Evolutionary conservation across 2,797 vertebrate genomes (phyloP), one percentile per base, ranked within the genome.

Genomic region (Gorsachius magnificus): DNA sequence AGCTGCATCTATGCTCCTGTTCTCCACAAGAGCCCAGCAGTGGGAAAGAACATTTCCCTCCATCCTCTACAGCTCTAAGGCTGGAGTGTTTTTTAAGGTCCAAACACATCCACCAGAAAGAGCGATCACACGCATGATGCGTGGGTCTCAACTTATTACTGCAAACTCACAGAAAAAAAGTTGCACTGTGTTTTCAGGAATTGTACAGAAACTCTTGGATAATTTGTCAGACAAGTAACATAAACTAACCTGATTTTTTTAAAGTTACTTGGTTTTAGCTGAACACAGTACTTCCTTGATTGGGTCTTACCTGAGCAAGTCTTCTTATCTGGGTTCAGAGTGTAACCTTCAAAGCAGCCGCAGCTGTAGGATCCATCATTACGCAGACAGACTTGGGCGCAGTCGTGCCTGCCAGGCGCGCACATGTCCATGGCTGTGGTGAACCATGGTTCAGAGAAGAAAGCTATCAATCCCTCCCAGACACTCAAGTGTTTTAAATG

Each of bases 311-410:
- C 97, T 94, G 98, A 98, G 94, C 99, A 99, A 2, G 99, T 99
- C 95, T 98, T 99, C 97, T 96, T 97, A 96, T 99, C 99, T 68
- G 95, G 86, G 75, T 99, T 99, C 94, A 99, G 94, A 64, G 96
- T 83, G 36, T 98, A 99, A n/a, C 99, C 99, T 20, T 95, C 88
- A 4, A 94, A 97, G 97, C 99, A 99, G 90, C 96, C 97, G 81
- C 99, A 99, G 96, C 93, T 95, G 92, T 98, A 98, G 14, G 98
- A 98, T 66, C 97, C 96, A 10, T 89, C 97, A 6, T 85, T 98
- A 35, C 97, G 98, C 95, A 99, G 97, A 95, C 99, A 99, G 76
- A 99, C 92, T 53, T 99, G 99, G 60, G 99, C 98, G 89, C 99
- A 99, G 20, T 97, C 97, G 5, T 99, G 99, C 50, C 90, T 97